A percentile compares a stretch with the other conserved stretches of the same genome.
Evolutionary conservation across 2,113 vertebrate species (phyloP).

Genomic region (Pontoporia blainvillei): DNA sequence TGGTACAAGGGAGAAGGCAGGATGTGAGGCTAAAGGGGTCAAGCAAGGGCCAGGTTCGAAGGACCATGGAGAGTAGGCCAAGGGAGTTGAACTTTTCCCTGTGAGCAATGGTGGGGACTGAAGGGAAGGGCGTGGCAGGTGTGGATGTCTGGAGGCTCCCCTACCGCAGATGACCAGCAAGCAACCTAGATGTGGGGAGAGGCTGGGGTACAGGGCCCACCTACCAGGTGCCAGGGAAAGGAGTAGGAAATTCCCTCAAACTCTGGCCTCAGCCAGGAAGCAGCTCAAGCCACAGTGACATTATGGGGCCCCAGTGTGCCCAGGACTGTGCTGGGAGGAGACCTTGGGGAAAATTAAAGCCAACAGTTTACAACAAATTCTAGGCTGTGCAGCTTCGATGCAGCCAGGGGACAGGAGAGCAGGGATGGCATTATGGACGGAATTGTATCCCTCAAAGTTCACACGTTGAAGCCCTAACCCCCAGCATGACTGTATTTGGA

Average conservation of each 20-base stretch:
- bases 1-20: background rate
- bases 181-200: background rate
- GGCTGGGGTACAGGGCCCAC: background rate
- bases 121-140: too few relatives aligned
- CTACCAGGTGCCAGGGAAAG: background rate
- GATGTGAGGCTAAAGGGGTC: background rate
- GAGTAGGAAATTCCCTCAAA: background rate
- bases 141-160: background rate
- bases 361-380: background rate
- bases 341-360: background rate
- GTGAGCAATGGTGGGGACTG: background rate
- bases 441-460: background rate
- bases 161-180: background rate
- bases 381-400: background rate
- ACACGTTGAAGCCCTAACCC: background rate
- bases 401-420: background rate
- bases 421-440: background rate
- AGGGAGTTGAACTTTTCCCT: background rate
- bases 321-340: background rate
- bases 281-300: background rate
- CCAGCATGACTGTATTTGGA: background rate
- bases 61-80: background rate
- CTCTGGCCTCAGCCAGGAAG: background rate
- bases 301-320: background rate
- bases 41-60: background rate